Base-by-base conservation (phyloP, 2,888 invertebrate species). In the Polydrusus cervinus region DNA sequence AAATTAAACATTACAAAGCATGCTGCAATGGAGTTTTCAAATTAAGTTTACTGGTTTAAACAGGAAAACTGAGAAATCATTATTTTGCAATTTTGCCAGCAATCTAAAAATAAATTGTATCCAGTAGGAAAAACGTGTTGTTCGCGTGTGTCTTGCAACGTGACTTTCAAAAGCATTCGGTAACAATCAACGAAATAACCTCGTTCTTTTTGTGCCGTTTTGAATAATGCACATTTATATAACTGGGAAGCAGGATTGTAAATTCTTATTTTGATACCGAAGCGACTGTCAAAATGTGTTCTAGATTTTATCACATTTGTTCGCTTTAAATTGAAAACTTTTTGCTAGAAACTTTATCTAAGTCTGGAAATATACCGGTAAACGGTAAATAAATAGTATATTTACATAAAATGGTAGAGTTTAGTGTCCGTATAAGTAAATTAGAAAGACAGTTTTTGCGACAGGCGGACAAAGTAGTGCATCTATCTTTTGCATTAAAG, bases 111-210 rank as follows among this genome's bases (percentile, higher is more conserved):
- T 74, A 68, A 74, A 68, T 61, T 68, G 62, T 64, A 68, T 53
- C 62, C 30, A 68, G 68, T 49, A 53, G 62, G 57, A 74, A 64
- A 68, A 74, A 74, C 74, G 68, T 62, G 62, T 68, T 62, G 74
- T 74, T 74, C 55, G 74, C 74, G 74, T 74, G 67, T 67, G 74
- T 74, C 55, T 72, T 60, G 68, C 74, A 74, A 74, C 74, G 74
- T 74, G 74, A 74, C 74, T 74, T 74, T 62, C 68, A 61, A 74
- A 74, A 74, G 74, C 74, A 68, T 64, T 64, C 55, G 49, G 51
- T 40, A 62, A 61, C 61, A 68, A 62, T 68, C 68, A 74, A 61
- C 45, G 72, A 38, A 72, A 72, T 53, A 72, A 72, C 72, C 72
- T 67, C 55, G 40, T 72, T 72, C 65, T 71, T 72, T 72, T 67